Conservation (phyloP, 2,888 invertebrate genomes). For the Sepioteuthis lessoniana region DNA sequence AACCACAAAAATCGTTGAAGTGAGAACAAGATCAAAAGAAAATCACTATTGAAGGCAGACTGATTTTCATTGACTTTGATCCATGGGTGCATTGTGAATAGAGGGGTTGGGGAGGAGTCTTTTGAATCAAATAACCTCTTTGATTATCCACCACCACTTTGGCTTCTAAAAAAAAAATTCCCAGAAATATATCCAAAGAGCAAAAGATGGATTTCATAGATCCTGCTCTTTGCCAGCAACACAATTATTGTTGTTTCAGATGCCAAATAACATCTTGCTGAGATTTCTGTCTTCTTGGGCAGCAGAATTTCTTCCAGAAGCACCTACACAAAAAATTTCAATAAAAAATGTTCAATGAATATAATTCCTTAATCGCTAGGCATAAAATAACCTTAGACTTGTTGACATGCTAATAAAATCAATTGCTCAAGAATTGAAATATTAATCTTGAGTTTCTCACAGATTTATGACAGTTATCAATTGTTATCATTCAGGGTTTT, state of each 20-base stretch:
- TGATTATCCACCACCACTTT: not conserved
- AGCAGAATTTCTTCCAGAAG: too few relatives aligned
- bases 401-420: too few relatives aligned
- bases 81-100: not conserved
- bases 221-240: not conserved
- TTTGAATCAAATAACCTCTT: not conserved
- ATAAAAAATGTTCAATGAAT: too few relatives aligned
- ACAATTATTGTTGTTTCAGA: not conserved
- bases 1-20: not conserved
- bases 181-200: not conserved
- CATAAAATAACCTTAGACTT: too few relatives aligned
- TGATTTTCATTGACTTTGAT: not conserved
- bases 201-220: not conserved
- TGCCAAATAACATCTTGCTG: not conserved
- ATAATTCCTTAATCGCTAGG: too few relatives aligned
- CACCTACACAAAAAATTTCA: too few relatives aligned
- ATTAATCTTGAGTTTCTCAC: too few relatives aligned
- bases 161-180: not conserved
- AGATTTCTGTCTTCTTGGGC: not conserved
- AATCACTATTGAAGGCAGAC: not conserved
- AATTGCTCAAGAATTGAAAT: too few relatives aligned
- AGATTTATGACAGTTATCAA: too few relatives aligned
- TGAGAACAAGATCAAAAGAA: not conserved
- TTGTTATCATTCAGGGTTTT: too few relatives aligned
- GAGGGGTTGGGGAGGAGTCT: too few relatives aligned